phyloP scores from a whole-genome alignment of 2,888 invertebrate genomes.

The Dynastes maya region DNA sequence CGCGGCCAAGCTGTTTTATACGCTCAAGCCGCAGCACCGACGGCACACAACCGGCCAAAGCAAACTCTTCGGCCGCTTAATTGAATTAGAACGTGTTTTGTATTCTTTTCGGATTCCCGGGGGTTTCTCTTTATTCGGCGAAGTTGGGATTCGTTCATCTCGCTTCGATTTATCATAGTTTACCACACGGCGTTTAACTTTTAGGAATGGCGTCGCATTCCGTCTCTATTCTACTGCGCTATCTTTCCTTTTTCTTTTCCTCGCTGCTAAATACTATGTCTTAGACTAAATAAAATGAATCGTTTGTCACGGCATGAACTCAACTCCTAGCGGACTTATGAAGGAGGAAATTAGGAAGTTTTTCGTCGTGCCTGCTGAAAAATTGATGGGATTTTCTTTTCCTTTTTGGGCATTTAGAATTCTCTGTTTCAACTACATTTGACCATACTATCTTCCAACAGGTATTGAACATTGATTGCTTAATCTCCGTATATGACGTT shows the following conservation, averaged over 20 bases:
- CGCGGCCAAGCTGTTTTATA: conserved; percentile 52
- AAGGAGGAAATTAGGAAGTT: neutral
- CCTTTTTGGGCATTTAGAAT: no score
- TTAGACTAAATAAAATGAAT: neutral
- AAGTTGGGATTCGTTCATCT: conserved; percentile 9
- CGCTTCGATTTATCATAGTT: conserved; percentile 45
- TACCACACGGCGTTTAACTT: conserved; percentile 35
- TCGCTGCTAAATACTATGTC: neutral
- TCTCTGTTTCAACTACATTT: no score
- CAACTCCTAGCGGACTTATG: neutral
- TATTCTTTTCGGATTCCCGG: conserved; percentile 54
- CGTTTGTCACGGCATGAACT: neutral
- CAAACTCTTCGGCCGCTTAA: conserved; percentile 51
- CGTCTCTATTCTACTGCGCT: neutral
- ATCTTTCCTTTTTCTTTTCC: neutral
- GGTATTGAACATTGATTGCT: no score
- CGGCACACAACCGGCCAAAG: neutral
- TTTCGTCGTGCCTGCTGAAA: neutral
- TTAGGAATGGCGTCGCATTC: conserved; percentile 22
- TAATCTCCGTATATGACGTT: no score
- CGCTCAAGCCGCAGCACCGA: conserved; percentile 28
- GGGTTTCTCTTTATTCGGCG: conserved; percentile 28
- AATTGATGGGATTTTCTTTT: neutral
- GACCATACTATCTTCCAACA: no score
- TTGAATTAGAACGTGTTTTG: conserved; percentile 55